Percentiles rank a stretch among this genome's conserved stretches.
These are phyloP conservation scores for Drosophila differens DNA, from an alignment of 2,888 invertebrate species.

Conservation along the genomic window DNA sequence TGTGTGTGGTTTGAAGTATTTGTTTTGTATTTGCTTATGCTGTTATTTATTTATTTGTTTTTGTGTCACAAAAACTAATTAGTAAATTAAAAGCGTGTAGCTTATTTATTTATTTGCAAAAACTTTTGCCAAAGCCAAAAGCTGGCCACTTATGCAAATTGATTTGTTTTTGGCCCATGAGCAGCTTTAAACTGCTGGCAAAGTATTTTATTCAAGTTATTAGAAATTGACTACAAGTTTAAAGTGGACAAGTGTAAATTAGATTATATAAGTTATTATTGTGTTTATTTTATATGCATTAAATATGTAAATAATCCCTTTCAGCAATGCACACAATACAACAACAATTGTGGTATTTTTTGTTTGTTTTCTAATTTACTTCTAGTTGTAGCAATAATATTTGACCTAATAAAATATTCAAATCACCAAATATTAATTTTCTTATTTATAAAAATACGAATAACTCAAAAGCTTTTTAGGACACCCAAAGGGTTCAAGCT, in stretches of 20 bases:
- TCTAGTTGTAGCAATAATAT: neutral
- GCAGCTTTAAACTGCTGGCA: conserved; percentile 1
- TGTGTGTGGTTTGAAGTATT: conserved; percentile 15
- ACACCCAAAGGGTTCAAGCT: neutral
- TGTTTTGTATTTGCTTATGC: conserved; percentile 15
- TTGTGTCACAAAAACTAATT: conserved; percentile 39
- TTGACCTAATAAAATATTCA: neutral
- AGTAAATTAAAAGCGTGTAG: conserved; percentile 51
- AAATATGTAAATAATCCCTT: neutral
- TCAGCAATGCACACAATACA: neutral
- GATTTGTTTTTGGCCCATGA: neutral
- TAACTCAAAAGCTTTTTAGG: neutral
- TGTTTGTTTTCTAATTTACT: neutral
- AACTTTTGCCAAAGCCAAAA: conserved; percentile 1
- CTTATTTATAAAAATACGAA: neutral
- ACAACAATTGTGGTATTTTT: neutral
- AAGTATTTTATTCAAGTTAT: neutral
- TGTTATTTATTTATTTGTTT: conserved; percentile 46
- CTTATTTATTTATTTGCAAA: conserved; percentile 15
- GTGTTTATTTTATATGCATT: neutral
- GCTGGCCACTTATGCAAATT: conserved; percentile 7
- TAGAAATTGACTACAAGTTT: neutral
- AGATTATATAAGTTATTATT: neutral
- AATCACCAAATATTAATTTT: neutral
- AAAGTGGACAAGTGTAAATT: neutral